A percentile compares a stretch with the other conserved stretches of the same genome.
Evolutionary conservation across 2,797 vertebrate genomes (phyloP).

Genomic region (Emys orbicularis): DNA sequence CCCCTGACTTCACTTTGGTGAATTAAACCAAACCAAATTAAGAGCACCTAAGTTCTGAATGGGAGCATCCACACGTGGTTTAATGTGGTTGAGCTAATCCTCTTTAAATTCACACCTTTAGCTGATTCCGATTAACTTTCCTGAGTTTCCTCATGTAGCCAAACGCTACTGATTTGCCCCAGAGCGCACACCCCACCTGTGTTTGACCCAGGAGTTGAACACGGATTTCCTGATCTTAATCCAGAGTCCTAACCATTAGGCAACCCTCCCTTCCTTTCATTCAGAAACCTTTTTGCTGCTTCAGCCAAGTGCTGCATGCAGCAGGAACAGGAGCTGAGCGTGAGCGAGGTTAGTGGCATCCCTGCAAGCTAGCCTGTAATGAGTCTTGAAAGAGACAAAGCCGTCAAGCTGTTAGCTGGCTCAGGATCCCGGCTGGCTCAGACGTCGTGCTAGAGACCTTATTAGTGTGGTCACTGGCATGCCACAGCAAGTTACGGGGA

Average conservation of each 20-base stretch:
- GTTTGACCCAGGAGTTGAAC: neutral
- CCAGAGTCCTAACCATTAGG: neutral
- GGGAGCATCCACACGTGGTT: neutral
- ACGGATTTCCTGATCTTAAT: neutral
- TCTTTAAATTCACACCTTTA: neutral
- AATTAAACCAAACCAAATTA: neutral
- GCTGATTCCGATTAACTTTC: neutral
- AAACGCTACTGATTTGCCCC: neutral
- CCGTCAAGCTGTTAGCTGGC: neutral
- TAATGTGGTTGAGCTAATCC: neutral
- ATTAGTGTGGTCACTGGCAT: neutral
- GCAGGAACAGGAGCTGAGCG: neutral
- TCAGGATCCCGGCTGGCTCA: fast-evolving
- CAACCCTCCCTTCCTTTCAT: neutral
- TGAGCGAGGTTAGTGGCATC: fast-evolving
- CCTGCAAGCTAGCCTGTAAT: neutral
- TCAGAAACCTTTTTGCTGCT: neutral
- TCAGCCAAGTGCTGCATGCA: neutral
- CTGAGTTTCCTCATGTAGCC: neutral
- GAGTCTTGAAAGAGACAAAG: fast-evolving
- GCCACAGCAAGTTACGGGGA: neutral
- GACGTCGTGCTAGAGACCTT: fast-evolving
- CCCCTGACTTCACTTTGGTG: neutral
- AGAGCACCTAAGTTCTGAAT: neutral
- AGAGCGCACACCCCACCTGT: fast-evolving